Evolutionary conservation across 2,113 vertebrate species (phyloP).

Genomic region (Polyodon spathula): DNA sequence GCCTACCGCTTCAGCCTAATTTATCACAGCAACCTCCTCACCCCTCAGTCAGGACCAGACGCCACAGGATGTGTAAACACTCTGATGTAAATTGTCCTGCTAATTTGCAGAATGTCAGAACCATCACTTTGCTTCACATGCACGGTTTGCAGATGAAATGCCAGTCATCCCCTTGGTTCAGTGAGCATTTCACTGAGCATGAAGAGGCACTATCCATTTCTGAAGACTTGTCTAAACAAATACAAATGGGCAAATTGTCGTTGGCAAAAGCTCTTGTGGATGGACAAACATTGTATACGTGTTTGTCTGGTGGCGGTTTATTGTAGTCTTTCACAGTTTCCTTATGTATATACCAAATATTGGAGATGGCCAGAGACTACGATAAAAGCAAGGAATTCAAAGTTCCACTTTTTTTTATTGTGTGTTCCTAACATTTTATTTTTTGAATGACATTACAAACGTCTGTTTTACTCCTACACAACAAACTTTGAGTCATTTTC

Average conservation of each 20-base stretch:
- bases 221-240: conserved; percentile 46
- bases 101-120: conserved; percentile 54
- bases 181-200: conserved; percentile 5
- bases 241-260: conserved; percentile 16
- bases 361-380: too few relatives aligned
- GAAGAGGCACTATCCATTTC: conserved; percentile 36
- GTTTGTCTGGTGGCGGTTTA: too few relatives aligned
- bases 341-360: too few relatives aligned
- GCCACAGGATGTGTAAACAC: conserved; percentile 47
- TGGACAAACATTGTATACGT: too few relatives aligned
- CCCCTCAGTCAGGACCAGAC: conserved; percentile 24
- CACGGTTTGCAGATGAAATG: conserved; percentile 42
- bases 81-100: conserved; percentile 51
- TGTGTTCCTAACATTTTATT: too few relatives aligned
- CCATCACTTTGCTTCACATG: conserved; percentile 38
- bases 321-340: too few relatives aligned
- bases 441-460: too few relatives aligned
- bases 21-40: conserved; percentile 19
- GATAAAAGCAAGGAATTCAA: too few relatives aligned
- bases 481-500: too few relatives aligned
- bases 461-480: too few relatives aligned
- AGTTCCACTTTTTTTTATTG: too few relatives aligned
- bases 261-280: too few relatives aligned
- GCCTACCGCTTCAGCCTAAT: conserved; percentile 34
- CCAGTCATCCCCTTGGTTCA: conserved; percentile 15